phyloP scores from a whole-genome alignment of 37 sponge, comb jelly and placozoan species.

The Lycopodina hypogea region DNA sequence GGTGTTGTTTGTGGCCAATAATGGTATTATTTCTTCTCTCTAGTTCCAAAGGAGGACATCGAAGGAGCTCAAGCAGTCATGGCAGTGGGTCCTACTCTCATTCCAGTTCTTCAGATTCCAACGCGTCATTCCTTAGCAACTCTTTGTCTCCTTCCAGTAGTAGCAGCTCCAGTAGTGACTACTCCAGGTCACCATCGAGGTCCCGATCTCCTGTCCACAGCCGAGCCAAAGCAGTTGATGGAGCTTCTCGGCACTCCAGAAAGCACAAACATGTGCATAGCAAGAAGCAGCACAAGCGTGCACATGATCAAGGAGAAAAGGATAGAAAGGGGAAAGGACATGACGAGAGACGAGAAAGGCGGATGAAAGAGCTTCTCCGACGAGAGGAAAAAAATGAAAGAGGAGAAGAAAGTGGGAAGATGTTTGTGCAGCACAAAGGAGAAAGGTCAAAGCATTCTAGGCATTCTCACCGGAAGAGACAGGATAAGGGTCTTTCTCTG shows the following conservation, averaged over 20 bases:
- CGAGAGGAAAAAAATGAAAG: background rate
- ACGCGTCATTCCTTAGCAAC: constrained; percentile 16
- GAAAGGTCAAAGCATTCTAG: background rate
- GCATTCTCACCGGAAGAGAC: constrained; percentile 20
- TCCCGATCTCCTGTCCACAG: constrained; percentile 1
- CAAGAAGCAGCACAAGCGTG: background rate
- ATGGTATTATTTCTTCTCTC: background rate
- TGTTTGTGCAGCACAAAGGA: constrained; percentile 8
- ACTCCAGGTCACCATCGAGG: constrained; percentile 7
- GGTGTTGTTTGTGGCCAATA: too few relatives aligned
- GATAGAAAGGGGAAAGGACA: background rate
- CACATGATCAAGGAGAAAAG: background rate
- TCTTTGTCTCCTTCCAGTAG: constrained; percentile 1
- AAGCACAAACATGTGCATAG: background rate
- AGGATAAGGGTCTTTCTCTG: background rate
- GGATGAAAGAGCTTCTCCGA: background rate
- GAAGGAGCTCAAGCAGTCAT: background rate
- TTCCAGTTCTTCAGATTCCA: constrained; percentile 8
- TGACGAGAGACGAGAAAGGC: background rate
- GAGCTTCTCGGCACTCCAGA: constrained; percentile 5
- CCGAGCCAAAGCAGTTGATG: background rate
- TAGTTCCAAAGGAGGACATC: constrained; percentile 3
- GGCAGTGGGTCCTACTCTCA: constrained; percentile 12
- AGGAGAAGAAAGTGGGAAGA: background rate
- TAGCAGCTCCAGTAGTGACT: background rate